These are phyloP conservation scores for Leguminivora glycinivorella DNA, from an alignment of 1,140 invertebrate species.

Conservation along the genomic window DNA sequence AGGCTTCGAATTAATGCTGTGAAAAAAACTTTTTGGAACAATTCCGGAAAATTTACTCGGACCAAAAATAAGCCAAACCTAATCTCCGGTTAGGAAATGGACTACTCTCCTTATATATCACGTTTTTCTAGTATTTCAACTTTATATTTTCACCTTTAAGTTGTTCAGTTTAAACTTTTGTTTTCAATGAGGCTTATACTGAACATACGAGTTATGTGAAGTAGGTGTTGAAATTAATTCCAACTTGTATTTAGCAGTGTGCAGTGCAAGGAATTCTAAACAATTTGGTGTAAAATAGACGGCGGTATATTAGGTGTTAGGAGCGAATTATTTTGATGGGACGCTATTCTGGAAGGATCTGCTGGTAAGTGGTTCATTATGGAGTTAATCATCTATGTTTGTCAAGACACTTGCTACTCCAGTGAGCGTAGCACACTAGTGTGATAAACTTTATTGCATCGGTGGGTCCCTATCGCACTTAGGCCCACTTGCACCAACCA, in stretches of 20 bases:
- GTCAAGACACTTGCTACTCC: too few species aligned
- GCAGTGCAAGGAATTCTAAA: not conserved
- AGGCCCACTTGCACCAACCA: too few species aligned
- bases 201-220: not conserved
- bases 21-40: not conserved
- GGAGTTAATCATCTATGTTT: too few species aligned
- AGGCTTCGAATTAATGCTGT: too few species aligned
- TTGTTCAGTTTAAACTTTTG: not conserved
- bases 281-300: not conserved
- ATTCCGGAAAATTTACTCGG: not conserved
- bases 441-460: too few species aligned
- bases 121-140: not conserved
- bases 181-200: not conserved
- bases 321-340: too few species aligned
- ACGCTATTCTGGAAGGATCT: too few species aligned
- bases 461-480: too few species aligned
- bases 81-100: not conserved
- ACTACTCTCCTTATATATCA: not conserved
- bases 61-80: constrained; percentile 1
- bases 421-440: too few species aligned
- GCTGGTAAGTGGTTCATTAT: too few species aligned
- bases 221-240: not conserved
- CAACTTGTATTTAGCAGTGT: constrained; percentile 3
- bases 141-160: not conserved
- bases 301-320: not conserved